Conservation (phyloP, 2,888 invertebrate genomes). For the Sinodicranocentrus sp. region DNA sequence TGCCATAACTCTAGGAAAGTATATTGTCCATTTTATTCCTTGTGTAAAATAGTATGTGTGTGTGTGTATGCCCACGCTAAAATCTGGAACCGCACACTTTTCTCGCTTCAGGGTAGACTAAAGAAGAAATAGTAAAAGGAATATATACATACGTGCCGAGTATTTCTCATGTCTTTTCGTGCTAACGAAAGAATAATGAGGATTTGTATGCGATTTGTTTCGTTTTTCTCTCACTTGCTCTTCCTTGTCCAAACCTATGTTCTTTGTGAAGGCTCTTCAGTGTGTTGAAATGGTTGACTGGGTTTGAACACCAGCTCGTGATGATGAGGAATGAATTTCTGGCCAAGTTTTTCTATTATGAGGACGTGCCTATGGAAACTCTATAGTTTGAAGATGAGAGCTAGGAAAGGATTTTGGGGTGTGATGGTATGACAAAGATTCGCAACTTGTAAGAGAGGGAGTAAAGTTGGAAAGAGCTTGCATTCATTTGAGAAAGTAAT, state of each 20-base stretch:
- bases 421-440: too few species aligned
- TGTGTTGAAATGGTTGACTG: not conserved
- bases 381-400: too few species aligned
- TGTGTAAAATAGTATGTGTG: too few species aligned
- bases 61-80: too few species aligned
- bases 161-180: not conserved
- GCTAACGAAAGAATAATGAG: conserved; percentile 63
- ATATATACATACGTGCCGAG: too few species aligned
- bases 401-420: too few species aligned
- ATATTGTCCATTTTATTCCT: too few species aligned
- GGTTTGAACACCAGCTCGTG: not conserved
- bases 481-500: conserved; percentile 35
- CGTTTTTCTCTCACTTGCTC: conserved; percentile 27
- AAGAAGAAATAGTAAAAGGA: too few species aligned
- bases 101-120: too few species aligned
- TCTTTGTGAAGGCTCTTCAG: conserved; percentile 19
- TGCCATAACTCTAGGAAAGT: too few species aligned
- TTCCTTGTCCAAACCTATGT: not conserved
- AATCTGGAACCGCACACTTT: too few species aligned
- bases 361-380: too few species aligned
- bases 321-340: not conserved
- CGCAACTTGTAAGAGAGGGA: not conserved
- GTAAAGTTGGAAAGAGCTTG: not conserved
- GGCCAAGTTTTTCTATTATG: not conserved
- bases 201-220: conserved; percentile 65